Percentiles rank a stretch among this genome's conserved stretches.
phyloP scores from a whole-genome alignment of 2,888 invertebrate species.

The Cerastis rubricosa region DNA sequence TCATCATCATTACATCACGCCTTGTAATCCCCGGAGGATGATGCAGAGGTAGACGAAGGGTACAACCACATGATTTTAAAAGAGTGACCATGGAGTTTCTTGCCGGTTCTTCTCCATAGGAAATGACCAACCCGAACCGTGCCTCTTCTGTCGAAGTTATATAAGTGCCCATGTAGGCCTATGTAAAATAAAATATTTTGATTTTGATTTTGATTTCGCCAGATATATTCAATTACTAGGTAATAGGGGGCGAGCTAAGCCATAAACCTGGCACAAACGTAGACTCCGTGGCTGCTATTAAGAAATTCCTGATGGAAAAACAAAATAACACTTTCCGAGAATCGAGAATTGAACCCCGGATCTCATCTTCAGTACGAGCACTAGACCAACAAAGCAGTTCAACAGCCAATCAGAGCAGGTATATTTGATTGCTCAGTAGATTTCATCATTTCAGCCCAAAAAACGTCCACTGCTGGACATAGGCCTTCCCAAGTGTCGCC shows the following conservation, averaged over 20 bases:
- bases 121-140: too few relatives aligned
- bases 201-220: too few relatives aligned
- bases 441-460: too few relatives aligned
- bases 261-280: background rate
- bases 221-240: background rate
- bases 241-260: background rate
- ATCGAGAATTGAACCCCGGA: background rate
- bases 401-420: background rate
- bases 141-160: too few relatives aligned
- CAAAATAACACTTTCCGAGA: background rate
- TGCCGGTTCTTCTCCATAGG: too few relatives aligned
- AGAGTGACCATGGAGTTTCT: too few relatives aligned
- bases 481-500: too few relatives aligned
- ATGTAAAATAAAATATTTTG: too few relatives aligned
- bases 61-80: too few relatives aligned
- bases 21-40: background rate
- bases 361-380: background rate
- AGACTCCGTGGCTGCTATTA: background rate
- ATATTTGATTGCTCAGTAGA: background rate
- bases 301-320: background rate
- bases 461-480: too few relatives aligned
- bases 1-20: background rate
- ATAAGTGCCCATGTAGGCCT: too few relatives aligned
- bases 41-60: too few relatives aligned
- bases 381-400: background rate